Evolutionary conservation across 1,140 invertebrate genomes (phyloP), one percentile per base, ranked within the genome.

Genomic region (Papilio xuthus): DNA sequence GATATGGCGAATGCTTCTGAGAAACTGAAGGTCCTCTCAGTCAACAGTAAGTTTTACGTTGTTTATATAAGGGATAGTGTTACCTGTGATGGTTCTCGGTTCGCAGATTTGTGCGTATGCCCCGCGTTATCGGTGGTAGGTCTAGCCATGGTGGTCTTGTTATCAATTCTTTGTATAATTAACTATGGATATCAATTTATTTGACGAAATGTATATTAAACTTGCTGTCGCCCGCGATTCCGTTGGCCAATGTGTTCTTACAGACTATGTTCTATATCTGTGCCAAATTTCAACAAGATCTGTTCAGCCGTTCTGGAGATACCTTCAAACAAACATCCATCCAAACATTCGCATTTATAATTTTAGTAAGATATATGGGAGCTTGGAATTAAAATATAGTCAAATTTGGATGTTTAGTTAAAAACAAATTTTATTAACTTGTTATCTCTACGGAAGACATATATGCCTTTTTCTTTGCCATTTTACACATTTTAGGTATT

Each of bases 81-180:
- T 92, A 88, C 89, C 79, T 80, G 81, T 53, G 42, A 77, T 85
- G 81, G 87, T 78, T 81, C 79, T 87, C 78, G 84, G 83, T 90
- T 90, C 90, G 89, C 82, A 86, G 87, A 91, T 91, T 86, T 89
- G 87, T 90, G 90, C 88, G 89, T 92, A 88, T 84, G 85, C 77
- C 32, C 41, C 78, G 41, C 63, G 60, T 78, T 75, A 75, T 75
- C 73, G 77, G 82, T 71, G 83, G 87, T 84, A 67, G 83, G 87
- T 84, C 83, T 63, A 18, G 47, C 53, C 77, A 70, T 23, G 86
- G 87, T 88, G 87, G 87, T 88, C 86, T n/a, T 73, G 67, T n/a
- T 50, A 69, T 42, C 26, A 60, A 44, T 78, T 32, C 78, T 74
- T 71, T 80, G 41, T 74, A 28, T 67, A 67, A 69, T 70, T 53